Base-by-base conservation (phyloP, 2,797 vertebrate genomes). In the Amblyraja radiata region DNA sequence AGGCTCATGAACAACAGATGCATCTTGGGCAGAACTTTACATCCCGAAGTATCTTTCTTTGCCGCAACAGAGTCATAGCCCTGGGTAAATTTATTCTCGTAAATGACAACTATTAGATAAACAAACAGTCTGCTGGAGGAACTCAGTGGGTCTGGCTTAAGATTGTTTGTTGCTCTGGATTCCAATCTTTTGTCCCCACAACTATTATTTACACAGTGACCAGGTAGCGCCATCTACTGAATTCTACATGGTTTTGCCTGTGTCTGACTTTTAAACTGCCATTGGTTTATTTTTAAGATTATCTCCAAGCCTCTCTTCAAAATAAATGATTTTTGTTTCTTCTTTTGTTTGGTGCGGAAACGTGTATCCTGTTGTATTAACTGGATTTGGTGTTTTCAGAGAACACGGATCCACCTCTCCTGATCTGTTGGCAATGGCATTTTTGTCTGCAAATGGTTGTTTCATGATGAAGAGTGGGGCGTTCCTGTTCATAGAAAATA, bases 141-240 rank as follows among this genome's bases (percentile, higher is more conserved):
- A 54, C 5, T 54, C 46, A 54, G 46, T 54, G 46, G 46, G 46
- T 6, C 46, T 54, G 46, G 5, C 46, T 54, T 54, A 54, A 54
- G 46, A 54, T 54, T 6, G 46, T 54, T 54, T 54, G 46, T 54
- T 54, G 46, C 46, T 54, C 46, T 54, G 5, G 46, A 54, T 54
- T 54, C 46, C 46, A 54, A 54, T 54, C 46, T 54, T 54, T 54
- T 54, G 46, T 54, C 46, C 54, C 46, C 5, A 54, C 46, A 54
- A 54, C 46, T 54, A 25, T 88, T 39, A 25, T 13, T 28, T 73
- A 23, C 5, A 39, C 36, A 76, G 23, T 58, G 28, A 71, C 90
- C 54, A 54, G 58, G 76, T 46, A 73, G 39, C 90, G n/a, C 90
- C 90, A 92, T 76, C 90, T 92, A 7, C 16, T 92, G 90, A 28